Conservation (phyloP, 2,797 vertebrate species). For the Enteromius fasciolatus region DNA sequence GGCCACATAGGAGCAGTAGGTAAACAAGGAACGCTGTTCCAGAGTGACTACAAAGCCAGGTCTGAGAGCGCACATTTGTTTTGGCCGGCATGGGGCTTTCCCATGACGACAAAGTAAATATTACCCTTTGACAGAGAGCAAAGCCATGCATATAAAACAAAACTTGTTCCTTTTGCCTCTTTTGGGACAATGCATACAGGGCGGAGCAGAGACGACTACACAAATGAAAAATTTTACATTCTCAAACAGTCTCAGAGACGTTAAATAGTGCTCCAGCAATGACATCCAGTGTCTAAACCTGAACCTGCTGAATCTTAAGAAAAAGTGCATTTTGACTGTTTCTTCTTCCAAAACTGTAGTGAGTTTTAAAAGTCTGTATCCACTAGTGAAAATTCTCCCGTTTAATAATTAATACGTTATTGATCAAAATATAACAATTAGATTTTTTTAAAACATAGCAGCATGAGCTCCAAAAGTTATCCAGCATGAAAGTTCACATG, state of each 20-base stretch:
- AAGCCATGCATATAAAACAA: constrained; percentile 70
- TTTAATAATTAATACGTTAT: not conserved
- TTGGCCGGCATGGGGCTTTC: constrained; percentile 71
- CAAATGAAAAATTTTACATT: not conserved
- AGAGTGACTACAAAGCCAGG: constrained; percentile 75
- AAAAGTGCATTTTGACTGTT: not conserved
- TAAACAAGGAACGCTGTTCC: constrained; percentile 73
- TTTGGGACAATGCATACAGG: constrained; percentile 35
- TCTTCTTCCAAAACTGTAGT: not conserved
- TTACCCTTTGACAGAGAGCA: constrained; percentile 68
- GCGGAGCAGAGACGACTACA: constrained; percentile 1
- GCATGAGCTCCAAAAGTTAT: not conserved
- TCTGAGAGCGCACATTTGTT: constrained; percentile 61
- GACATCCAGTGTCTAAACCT: not conserved
- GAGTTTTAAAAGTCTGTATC: not conserved
- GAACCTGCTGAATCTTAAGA: not conserved
- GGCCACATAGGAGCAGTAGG: constrained; percentile 70
- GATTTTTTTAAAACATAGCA: not conserved
- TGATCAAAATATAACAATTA: not conserved
- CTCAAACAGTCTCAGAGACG: not conserved
- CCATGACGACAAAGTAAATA: constrained; percentile 74
- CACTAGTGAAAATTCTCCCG: not conserved
- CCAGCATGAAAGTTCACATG: not conserved
- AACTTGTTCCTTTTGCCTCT: constrained; percentile 56
- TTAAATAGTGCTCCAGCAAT: not conserved